Conservation (phyloP, 2,888 invertebrate genomes). For the Himalopsyche tibetana region DNA sequence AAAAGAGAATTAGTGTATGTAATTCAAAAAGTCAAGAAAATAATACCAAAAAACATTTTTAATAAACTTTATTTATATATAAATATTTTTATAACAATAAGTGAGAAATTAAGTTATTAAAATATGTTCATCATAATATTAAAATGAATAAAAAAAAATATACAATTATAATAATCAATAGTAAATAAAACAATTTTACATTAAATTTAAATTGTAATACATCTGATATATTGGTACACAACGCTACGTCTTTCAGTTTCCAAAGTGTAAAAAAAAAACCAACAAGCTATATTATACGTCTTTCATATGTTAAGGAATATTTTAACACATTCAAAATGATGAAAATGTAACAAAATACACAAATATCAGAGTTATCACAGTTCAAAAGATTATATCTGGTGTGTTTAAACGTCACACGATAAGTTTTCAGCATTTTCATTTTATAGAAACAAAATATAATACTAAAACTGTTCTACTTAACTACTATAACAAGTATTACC, state of each 20-base stretch:
- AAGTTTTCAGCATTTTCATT: neutral
- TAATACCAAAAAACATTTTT: neutral
- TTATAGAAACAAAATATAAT: neutral
- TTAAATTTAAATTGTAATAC: too few species aligned
- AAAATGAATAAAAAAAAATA: neutral
- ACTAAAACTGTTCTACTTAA: neutral
- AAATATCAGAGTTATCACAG: too few species aligned
- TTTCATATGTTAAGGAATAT: too few species aligned
- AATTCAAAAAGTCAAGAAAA: neutral
- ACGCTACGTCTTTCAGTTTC: too few species aligned
- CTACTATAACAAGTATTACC: neutral
- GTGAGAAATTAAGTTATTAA: neutral
- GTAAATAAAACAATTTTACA: conserved; percentile 5
- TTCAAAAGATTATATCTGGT: too few species aligned
- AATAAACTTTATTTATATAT: conserved; percentile 17
- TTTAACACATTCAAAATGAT: too few species aligned
- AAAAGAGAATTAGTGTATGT: too few species aligned
- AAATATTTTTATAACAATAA: neutral
- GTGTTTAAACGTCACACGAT: too few species aligned
- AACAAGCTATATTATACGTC: too few species aligned
- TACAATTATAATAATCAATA: neutral
- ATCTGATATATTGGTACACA: too few species aligned
- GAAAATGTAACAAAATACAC: too few species aligned
- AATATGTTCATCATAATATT: neutral
- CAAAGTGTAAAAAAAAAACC: too few species aligned